A percentile compares a stretch with the other conserved stretches of the same genome.
Evolutionary conservation across 2,113 vertebrate genomes (phyloP).

Genomic region (Xenopus laevis): DNA sequence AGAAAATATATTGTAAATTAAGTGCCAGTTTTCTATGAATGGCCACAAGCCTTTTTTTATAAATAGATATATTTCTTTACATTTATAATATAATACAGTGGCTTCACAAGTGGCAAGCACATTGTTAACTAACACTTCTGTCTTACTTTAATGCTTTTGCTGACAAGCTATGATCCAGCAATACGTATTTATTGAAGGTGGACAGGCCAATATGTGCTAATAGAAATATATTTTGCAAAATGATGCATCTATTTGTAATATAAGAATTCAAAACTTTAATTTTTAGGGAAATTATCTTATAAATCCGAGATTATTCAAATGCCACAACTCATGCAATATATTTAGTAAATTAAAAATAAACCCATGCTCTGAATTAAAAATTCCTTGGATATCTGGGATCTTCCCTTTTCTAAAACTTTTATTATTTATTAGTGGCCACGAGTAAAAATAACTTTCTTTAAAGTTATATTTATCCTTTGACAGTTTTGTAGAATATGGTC

Average conservation of each 20-base stretch:
- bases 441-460: neutral
- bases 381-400: no score
- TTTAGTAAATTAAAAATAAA: no score
- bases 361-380: no score
- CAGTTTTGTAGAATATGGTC: neutral
- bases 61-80: conserved; percentile 6
- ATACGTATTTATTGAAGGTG: no score
- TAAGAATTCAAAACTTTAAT: neutral
- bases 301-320: neutral
- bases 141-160: neutral
- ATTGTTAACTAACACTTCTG: neutral
- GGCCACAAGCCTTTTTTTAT: conserved; percentile 1
- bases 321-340: no score
- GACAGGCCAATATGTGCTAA: no score
- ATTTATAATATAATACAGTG: neutral
- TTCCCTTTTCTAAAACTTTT: neutral
- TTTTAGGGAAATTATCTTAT: neutral
- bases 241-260: neutral
- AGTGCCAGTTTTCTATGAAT: no score
- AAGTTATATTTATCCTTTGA: neutral
- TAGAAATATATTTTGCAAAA: no score
- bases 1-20: no score
- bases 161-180: neutral
- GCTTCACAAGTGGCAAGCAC: no score
- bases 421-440: conserved; percentile 22